A percentile compares a stretch with the other conserved stretches of the same genome.
These are phyloP conservation scores for Serrognathus titanus DNA, from an alignment of 2,888 invertebrate species.

Conservation along the genomic window DNA sequence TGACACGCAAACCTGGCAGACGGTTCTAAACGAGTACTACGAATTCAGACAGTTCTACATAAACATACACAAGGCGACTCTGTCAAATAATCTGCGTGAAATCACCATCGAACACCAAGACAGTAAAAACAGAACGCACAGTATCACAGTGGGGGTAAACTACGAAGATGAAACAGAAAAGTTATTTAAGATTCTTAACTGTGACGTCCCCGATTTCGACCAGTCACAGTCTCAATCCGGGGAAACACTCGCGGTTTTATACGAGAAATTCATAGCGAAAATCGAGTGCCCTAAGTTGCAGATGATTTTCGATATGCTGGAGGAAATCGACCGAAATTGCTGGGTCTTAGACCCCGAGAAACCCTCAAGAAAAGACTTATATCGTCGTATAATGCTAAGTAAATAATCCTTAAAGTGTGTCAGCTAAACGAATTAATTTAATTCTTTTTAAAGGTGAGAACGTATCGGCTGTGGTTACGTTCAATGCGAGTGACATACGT, in stretches of 20 bases:
- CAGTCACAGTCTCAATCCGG: conserved; percentile 18
- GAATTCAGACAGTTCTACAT: conserved; percentile 29
- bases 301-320: conserved; percentile 46
- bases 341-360: conserved; percentile 48
- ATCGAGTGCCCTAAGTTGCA: conserved; percentile 37
- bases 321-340: conserved; percentile 43
- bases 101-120: conserved; percentile 23
- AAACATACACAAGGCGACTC: conserved; percentile 17
- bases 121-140: conserved; percentile 20
- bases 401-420: conserved; percentile 7
- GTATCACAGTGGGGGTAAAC: conserved; percentile 23
- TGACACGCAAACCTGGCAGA: conserved; percentile 4
- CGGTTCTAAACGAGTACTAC: conserved; percentile 23
- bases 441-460: conserved; percentile 33
- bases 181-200: conserved; percentile 33
- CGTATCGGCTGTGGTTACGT: conserved; percentile 42
- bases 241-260: conserved; percentile 34
- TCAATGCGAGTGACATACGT: conserved; percentile 40
- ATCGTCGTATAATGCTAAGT: conserved; percentile 47
- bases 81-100: conserved; percentile 22
- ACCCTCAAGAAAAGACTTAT: conserved; percentile 39
- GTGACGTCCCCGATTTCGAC: conserved; percentile 33
- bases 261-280: conserved; percentile 34
- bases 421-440: neutral
- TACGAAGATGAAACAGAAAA: conserved; percentile 23